These are phyloP conservation scores for Parasteatoda tepidariorum DNA, from an alignment of 1,140 invertebrate species.

Conservation along the genomic window DNA sequence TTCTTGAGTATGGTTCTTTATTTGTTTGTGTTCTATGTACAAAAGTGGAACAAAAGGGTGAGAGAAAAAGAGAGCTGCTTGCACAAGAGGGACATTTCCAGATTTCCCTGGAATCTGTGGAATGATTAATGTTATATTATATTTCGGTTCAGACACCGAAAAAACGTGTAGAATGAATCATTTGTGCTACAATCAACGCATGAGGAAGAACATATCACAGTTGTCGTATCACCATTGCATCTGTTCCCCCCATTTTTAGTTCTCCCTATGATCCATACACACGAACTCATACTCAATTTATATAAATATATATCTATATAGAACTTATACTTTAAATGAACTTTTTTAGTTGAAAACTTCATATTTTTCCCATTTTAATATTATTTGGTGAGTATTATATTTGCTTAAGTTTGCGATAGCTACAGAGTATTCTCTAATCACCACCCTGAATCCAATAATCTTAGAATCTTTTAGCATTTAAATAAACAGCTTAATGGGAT, in stretches of 20 bases:
- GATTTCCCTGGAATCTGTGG: conserved; percentile 46
- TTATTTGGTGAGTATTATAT: too few relatives aligned
- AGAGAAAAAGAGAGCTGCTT: conserved; percentile 46
- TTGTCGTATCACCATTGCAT: conserved; percentile 61
- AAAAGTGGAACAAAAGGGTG: conserved; percentile 16
- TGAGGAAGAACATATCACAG: conserved; percentile 62
- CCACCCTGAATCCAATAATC: too few relatives aligned
- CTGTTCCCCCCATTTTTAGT: conserved; percentile 58
- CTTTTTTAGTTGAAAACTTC: too few relatives aligned
- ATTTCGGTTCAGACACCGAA: conserved; percentile 34
- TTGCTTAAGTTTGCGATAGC: too few relatives aligned
- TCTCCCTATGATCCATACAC: conserved; percentile 57
- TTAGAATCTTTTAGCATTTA: too few relatives aligned
- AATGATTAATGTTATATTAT: conserved; percentile 45
- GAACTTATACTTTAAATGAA: too few relatives aligned
- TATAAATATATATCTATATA: conserved; percentile 44
- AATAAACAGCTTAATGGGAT: too few relatives aligned
- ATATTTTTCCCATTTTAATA: too few relatives aligned
- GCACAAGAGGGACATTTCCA: conserved; percentile 33
- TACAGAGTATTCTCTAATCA: too few relatives aligned
- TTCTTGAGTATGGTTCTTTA: conserved; percentile 38
- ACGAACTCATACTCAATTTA: conserved; percentile 33
- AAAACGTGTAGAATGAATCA: conserved; percentile 50
- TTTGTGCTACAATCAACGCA: conserved; percentile 58
- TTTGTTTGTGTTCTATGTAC: conserved; percentile 33